Evolutionary conservation across 2,888 invertebrate species (phyloP).

Genomic region (Anorthoa munda): DNA sequence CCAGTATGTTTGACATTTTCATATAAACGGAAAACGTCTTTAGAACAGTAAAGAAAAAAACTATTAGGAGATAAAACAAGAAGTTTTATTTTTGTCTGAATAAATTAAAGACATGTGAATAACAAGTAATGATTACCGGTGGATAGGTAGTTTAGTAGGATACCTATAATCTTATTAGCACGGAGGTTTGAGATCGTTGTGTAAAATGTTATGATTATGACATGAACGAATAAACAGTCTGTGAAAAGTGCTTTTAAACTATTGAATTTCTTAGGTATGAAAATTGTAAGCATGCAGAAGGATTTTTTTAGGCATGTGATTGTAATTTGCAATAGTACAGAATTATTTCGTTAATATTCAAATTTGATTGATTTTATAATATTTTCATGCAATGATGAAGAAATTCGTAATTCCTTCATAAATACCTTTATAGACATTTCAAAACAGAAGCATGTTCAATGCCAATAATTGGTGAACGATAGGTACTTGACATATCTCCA

Average conservation of each 20-base stretch:
- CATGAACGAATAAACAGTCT: neutral
- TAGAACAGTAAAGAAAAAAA: conserved; percentile 24
- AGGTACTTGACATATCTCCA: neutral
- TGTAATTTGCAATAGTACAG: neutral
- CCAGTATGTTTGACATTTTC: conserved; percentile 70
- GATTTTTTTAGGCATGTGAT: neutral
- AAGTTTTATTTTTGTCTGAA: conserved; percentile 23
- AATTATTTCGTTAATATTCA: neutral
- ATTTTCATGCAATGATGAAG: neutral
- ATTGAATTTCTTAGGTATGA: no score
- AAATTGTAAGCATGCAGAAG: no score
- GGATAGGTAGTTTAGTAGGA: neutral
- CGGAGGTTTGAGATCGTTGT: neutral
- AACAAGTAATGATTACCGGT: neutral
- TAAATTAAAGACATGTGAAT: conserved; percentile 23
- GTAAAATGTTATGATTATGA: neutral
- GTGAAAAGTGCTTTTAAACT: neutral
- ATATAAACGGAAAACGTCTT: conserved; percentile 48
- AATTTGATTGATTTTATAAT: neutral
- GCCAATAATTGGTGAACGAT: conserved; percentile 17
- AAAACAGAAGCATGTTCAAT: conserved; percentile 18
- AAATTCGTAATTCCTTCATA: neutral
- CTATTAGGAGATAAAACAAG: neutral
- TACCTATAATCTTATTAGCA: neutral
- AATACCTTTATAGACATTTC: neutral